Conservation (phyloP, 2,113 vertebrate species). For the Lates calcarifer region DNA sequence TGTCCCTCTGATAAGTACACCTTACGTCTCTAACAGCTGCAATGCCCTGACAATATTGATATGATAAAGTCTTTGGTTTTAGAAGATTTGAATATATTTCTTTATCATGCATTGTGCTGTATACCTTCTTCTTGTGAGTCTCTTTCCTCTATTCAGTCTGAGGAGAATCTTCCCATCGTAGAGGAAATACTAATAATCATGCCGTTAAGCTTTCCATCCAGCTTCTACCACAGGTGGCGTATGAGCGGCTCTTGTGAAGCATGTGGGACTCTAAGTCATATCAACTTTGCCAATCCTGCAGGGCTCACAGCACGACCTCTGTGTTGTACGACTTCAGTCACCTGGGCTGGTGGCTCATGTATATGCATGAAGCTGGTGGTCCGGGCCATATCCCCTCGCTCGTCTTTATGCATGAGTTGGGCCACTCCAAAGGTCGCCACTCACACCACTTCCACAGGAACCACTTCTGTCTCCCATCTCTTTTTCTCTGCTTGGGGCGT, state of each 20-base stretch:
- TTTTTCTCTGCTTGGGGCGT: conserved; percentile 19
- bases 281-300: conserved; percentile 50
- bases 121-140: not conserved
- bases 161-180: not conserved
- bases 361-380: conserved; percentile 74
- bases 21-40: not conserved
- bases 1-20: not conserved
- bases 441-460: conserved; percentile 55
- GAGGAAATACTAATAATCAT: conserved; percentile 15
- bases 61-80: not conserved
- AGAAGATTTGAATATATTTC: conserved; percentile 1
- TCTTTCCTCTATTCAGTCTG: not conserved
- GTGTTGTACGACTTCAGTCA: conserved; percentile 64
- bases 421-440: conserved; percentile 63
- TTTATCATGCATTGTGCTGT: not conserved
- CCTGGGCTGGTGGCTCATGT: conserved; percentile 69
- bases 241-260: conserved; percentile 8
- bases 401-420: conserved; percentile 82
- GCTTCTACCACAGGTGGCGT: conserved; percentile 29
- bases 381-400: conserved; percentile 62
- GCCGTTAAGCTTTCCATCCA: not conserved
- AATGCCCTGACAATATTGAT: not conserved
- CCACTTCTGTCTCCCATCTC: conserved; percentile 35
- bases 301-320: conserved; percentile 55
- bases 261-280: conserved; percentile 44